Percentiles rank a stretch among this genome's conserved stretches.
Evolutionary conservation across 2,888 invertebrate genomes (phyloP).

Genomic region (Latrodectus elegans): DNA sequence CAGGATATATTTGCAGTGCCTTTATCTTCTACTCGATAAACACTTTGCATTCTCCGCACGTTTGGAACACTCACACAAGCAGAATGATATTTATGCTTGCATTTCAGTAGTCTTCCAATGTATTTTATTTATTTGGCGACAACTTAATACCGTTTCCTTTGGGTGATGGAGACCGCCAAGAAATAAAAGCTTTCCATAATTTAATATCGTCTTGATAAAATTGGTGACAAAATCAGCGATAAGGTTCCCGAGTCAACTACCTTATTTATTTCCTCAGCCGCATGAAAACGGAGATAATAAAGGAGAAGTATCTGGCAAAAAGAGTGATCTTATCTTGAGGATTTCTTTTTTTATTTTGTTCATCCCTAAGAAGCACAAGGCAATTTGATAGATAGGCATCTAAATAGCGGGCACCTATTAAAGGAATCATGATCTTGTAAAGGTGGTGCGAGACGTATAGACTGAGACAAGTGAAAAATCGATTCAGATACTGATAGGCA

Average conservation of each 20-base stretch:
- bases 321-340: not conserved
- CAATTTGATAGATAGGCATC: not conserved
- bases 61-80: not conserved
- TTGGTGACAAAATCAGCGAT: not conserved
- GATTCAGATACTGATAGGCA: not conserved
- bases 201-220: not conserved
- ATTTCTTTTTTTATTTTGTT: not conserved
- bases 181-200: not conserved
- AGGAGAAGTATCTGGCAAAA: not conserved
- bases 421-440: not conserved
- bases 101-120: not conserved
- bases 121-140: not conserved
- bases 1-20: not conserved
- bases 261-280: not conserved
- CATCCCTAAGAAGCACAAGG: not conserved
- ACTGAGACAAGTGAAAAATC: slow-evolving; percentile 2
- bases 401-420: slow-evolving; percentile 1
- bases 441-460: not conserved
- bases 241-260: slow-evolving; percentile 2
- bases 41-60: not conserved
- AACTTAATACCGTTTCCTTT: not conserved
- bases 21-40: not conserved
- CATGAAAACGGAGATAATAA: not conserved
- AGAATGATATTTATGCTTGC: not conserved
- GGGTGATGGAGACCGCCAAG: not conserved